Base-by-base conservation (phyloP, 2,888 invertebrate species). In the Spodoptera exigua region DNA sequence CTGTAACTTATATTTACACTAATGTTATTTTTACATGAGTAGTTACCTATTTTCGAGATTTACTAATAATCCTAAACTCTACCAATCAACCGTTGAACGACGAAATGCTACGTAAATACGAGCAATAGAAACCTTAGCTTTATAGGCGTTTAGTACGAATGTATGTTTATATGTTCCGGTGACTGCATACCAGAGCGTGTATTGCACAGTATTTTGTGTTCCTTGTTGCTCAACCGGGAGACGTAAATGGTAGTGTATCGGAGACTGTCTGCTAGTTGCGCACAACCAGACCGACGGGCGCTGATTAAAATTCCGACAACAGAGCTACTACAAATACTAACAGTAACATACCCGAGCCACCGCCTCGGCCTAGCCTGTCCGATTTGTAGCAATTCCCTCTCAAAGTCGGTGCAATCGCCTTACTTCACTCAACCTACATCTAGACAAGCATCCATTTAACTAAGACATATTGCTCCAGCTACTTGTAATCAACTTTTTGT, bases 151-250 rank as follows among this genome's bases (percentile, higher is more conserved):
- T 53, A 41, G 11, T 57, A 13, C 39, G 46, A 57, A 67, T 58
- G 46, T 27, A 27, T 27, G 69, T 60, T 71, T 47, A 60, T 61
- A 61, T 59, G 69, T 60, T 71, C 69, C 43, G 55, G 51, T 56
- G 46, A 54, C 59, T 58, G 51, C 64, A 78, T 67, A 64, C 61
- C 63, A 68, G 61, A 67, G 27, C 44, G 51, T 41, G 54, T 55
- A 62, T 76, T 77, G 70, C 74, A 61, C 37, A 76, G 51, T 61
- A 71, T 64, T 74, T 64, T 62, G 71, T 75, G 80, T 87, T 85
- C 82, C 82, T 80, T 82, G 81, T 87, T 88, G 83, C 87, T 73
- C 71, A 83, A 86, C 75, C 69, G 66, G 74, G 80, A 81, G 77
- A 82, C 81, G 51, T 86, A 88, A 86, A 87, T 84, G 84, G 85